These are phyloP conservation scores for Puma concolor DNA, from an alignment of 2,113 vertebrate genomes.

Conservation along the genomic window DNA sequence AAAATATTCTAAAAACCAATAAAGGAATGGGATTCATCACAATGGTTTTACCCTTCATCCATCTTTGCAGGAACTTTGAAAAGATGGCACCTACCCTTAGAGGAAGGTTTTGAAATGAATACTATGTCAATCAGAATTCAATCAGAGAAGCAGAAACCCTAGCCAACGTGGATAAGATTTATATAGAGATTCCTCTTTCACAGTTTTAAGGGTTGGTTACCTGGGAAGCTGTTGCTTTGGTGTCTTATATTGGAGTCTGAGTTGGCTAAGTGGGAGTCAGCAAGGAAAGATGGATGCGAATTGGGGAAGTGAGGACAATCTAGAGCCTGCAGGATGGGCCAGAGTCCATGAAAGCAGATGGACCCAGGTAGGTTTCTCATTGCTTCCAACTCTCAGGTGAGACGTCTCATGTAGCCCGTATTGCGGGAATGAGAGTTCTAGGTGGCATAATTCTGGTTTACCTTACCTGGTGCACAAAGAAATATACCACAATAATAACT, in stretches of 20 bases:
- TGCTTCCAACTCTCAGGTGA: background rate
- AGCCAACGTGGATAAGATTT: background rate
- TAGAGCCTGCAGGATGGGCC: background rate
- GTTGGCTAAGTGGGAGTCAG: background rate
- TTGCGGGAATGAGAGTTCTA: background rate
- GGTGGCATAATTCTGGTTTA: background rate
- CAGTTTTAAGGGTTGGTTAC: too few relatives aligned
- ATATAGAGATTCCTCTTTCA: background rate
- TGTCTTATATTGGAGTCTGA: background rate
- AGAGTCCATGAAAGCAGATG: too few relatives aligned
- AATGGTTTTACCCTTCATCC: background rate
- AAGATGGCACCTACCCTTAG: background rate
- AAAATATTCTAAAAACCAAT: background rate
- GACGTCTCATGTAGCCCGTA: background rate
- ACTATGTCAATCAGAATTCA: background rate
- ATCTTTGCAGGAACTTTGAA: background rate
- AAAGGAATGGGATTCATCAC: background rate
- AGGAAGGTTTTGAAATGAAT: background rate
- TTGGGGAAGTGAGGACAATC: background rate
- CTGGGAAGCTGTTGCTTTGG: background rate
- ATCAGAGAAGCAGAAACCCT: background rate
- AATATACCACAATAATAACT: background rate
- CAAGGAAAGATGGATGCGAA: background rate
- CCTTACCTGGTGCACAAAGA: background rate
- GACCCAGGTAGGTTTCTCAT: background rate